phyloP scores from a whole-genome alignment of 2,797 vertebrate species.

The Sebastes diaconus region DNA sequence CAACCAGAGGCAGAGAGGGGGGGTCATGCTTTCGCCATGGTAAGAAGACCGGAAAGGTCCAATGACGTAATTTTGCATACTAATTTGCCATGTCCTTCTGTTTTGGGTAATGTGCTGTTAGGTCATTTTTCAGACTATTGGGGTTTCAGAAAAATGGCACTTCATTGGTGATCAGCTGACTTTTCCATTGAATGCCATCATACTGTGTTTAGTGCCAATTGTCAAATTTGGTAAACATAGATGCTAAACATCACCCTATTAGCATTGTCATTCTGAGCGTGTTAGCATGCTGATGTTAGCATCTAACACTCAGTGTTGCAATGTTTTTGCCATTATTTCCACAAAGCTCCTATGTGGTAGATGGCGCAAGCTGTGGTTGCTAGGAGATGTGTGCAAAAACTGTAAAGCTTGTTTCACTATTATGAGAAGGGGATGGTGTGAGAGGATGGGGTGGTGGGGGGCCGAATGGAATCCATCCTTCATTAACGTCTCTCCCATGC shows the following conservation, averaged over 20 bases:
- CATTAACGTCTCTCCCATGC: conserved; percentile 59
- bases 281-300: neutral
- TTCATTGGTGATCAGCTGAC: neutral
- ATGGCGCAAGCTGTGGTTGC: conserved; percentile 42
- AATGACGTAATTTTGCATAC: neutral
- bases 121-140: too few species aligned
- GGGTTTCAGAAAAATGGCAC: too few species aligned
- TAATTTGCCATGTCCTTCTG: too few species aligned
- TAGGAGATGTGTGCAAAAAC: conserved; percentile 42
- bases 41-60: too few species aligned
- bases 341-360: neutral
- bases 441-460: neutral
- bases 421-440: neutral
- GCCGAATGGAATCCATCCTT: conserved; percentile 49
- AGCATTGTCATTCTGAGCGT: neutral
- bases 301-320: neutral
- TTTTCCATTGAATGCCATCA: neutral
- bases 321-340: conserved; percentile 1
- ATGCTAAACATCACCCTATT: neutral
- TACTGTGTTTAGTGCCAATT: neutral
- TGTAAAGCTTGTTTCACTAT: conserved; percentile 13
- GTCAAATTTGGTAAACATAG: neutral
- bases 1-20: too few species aligned
- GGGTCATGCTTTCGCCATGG: too few species aligned
- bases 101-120: too few species aligned